These are phyloP conservation scores for Amblyteles armatorius DNA, from an alignment of 2,888 invertebrate species.

Conservation along the genomic window DNA sequence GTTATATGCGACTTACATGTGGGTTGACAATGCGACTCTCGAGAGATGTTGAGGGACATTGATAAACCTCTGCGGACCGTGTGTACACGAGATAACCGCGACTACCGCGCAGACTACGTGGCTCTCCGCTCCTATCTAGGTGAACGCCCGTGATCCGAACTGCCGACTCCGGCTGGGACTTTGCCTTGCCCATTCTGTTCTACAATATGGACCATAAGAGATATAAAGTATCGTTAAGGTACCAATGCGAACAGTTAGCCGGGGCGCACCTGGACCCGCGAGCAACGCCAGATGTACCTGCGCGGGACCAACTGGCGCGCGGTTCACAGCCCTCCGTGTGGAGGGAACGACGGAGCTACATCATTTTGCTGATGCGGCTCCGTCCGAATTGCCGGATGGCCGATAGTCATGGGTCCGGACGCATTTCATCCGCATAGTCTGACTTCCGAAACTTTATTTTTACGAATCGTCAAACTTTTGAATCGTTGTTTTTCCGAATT, in stretches of 20 bases:
- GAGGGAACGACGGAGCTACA: background rate
- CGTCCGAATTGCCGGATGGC: too few species aligned
- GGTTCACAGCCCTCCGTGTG: constrained; percentile 22
- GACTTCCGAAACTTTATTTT: background rate
- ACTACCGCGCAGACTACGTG: constrained; percentile 18
- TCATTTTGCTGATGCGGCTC: too few species aligned
- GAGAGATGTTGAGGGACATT: constrained; percentile 67
- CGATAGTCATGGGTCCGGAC: too few species aligned
- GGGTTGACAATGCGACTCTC: constrained; percentile 64
- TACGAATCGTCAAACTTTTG: background rate
- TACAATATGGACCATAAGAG: constrained; percentile 26
- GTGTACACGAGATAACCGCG: constrained; percentile 52
- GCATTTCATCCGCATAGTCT: too few species aligned
- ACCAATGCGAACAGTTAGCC: constrained; percentile 51
- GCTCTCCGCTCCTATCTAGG: constrained; percentile 31
- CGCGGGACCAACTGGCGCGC: constrained; percentile 19
- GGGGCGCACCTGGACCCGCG: constrained; percentile 56
- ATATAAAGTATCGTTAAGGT: constrained; percentile 40
- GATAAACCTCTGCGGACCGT: constrained; percentile 64
- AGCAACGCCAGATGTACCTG: constrained; percentile 58
- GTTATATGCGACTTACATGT: constrained; percentile 33
- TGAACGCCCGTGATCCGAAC: constrained; percentile 40
- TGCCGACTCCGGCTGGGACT: constrained; percentile 18
- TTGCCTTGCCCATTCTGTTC: constrained; percentile 36
- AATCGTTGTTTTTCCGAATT: too few species aligned